A percentile compares a stretch with the other conserved stretches of the same genome.
Conservation (phyloP, 2,113 vertebrate species). For the Phaetusa simplex region DNA sequence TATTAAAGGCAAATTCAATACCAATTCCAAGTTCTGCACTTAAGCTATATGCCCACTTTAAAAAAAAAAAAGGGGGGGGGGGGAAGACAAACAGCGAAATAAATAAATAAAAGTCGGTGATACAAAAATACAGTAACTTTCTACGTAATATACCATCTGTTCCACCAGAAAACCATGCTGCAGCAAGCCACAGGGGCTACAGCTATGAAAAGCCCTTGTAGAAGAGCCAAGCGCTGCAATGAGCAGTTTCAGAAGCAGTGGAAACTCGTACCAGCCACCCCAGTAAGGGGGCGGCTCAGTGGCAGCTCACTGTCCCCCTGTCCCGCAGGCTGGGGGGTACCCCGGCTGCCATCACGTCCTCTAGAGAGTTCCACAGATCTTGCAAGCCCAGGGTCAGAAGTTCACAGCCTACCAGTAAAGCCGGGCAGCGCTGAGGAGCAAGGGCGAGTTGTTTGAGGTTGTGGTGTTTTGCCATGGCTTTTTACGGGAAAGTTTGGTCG, state of each 20-base stretch:
- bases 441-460: neutral
- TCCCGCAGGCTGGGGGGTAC: neutral
- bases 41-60: neutral
- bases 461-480: neutral
- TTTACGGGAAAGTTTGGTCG: constrained; percentile 27
- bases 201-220: constrained; percentile 41
- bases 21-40: neutral
- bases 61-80: neutral
- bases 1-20: neutral
- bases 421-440: neutral
- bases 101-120: constrained; percentile 20
- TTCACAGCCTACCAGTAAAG: neutral
- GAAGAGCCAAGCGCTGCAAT: constrained; percentile 5
- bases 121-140: constrained; percentile 47
- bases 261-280: neutral
- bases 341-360: rapidly evolving
- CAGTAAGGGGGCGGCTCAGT: neutral
- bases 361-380: neutral
- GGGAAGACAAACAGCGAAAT: neutral
- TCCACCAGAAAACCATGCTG: constrained; percentile 32
- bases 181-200: constrained; percentile 49
- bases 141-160: constrained; percentile 62
- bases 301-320: neutral
- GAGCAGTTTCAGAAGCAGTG: constrained; percentile 8
- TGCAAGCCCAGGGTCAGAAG: neutral